Evolutionary conservation across 1,140 invertebrate species (phyloP), one percentile per base, ranked within the genome.

Genomic region (Penaeus vannamei): DNA sequence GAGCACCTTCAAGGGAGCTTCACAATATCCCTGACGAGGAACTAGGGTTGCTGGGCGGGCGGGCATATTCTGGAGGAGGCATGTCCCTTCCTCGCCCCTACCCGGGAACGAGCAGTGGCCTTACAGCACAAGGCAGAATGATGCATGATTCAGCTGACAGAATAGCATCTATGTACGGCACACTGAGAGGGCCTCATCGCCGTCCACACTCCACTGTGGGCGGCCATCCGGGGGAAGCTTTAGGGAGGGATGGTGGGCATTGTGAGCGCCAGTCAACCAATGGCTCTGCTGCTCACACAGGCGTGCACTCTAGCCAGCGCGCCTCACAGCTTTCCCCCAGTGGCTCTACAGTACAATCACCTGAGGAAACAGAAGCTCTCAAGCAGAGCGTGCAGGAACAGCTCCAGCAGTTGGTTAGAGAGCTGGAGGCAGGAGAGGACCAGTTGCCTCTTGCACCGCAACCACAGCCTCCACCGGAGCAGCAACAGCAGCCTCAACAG

Each of bases 171-270:
- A 86, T 90, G 85, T 90, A 90, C 26, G 89, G 89, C 20, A 90
- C 85, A 61, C 36, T 90, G 53, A 53, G 88, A 36, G 61, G 79
- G 12, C 88, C 77, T 19, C 53, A 81, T 46, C 77, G 88, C 12
- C 88, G 88, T 29, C 88, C 88, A 84, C 88, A 90, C 66, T 90
- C 88, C 26, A 86, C 88, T n/a, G 84, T 90, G 88, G 88, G 72
- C 42, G 84, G 76, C 60, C 64, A 59, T 80, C 90, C 89, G 91
- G 91, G 91, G 91, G 89, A 91, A 91, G 90, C 80, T 84, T 83
- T 81, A 77, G 91, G 91, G 91, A 88, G 91, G 91, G 91, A 90
- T 91, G 91, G 91, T 91, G 91, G 91, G 91, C 89, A 69, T 46
- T 89, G 72, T 91, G 91, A 91, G 91, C 91, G 90, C 86, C 86